phyloP scores from a whole-genome alignment of 2,113 vertebrate species.

The Ailuropoda melanoleuca region DNA sequence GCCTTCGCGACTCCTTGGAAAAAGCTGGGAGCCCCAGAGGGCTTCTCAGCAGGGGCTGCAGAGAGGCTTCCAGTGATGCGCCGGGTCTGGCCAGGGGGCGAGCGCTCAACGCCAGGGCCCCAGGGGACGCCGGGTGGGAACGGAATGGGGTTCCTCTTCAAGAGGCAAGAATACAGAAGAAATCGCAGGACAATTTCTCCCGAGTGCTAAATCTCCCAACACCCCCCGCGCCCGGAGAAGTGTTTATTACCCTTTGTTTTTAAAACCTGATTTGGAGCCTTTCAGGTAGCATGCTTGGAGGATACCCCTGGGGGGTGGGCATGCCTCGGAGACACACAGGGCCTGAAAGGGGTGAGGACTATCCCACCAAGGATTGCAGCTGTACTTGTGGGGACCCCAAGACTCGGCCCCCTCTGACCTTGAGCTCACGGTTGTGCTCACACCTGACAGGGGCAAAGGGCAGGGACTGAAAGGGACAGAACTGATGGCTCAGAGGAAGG shows the following conservation, averaged over 20 bases:
- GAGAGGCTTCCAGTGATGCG: background rate
- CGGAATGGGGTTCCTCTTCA: background rate
- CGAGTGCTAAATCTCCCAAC: background rate
- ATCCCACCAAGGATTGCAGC: background rate
- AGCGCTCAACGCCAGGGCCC: background rate
- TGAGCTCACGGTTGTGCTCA: background rate
- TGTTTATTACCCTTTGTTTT: slow-evolving; percentile 3
- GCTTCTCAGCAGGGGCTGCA: background rate
- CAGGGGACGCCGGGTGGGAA: too few relatives aligned
- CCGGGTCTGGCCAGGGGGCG: background rate
- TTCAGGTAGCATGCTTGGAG: background rate
- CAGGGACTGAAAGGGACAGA: background rate
- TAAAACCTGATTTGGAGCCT: background rate
- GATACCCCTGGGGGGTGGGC: background rate
- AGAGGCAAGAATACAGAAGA: background rate
- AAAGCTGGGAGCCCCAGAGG: background rate
- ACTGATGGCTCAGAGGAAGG: background rate
- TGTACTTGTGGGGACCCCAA: too few relatives aligned
- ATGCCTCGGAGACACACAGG: background rate
- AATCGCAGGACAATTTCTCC: background rate
- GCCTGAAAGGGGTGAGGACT: background rate
- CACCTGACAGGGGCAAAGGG: background rate
- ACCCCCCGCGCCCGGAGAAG: background rate
- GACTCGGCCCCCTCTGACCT: too few relatives aligned
- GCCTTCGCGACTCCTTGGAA: background rate